Evolutionary conservation across 2,113 vertebrate genomes (phyloP), one percentile per base, ranked within the genome.

Genomic region (Chaetura pelagica): DNA sequence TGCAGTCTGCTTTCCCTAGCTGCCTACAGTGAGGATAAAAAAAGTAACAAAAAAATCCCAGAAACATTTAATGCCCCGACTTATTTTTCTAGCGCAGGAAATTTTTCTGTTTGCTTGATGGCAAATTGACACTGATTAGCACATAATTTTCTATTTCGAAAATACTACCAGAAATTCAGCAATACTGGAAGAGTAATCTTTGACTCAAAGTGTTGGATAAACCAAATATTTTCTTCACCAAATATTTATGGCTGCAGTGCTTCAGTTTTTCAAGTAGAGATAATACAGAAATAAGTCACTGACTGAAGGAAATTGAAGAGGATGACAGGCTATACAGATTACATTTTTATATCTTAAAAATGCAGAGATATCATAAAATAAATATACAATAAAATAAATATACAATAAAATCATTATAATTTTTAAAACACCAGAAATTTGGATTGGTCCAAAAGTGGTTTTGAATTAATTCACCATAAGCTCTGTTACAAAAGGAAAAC

Each of bases 181-280:
- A 91, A 83, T 77, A 57, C 15, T 24, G 80, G 30, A 61, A 77
- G 72, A 94, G 21, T 32, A 1, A 18, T 54, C 49, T 93, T 72
- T 82, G 24, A 86, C 84, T 62, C 54, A 87, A 94, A 81, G 40
- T 52, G n/a, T 79, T 35, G 49, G 61, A 54, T 52, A 83, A 94
- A 96, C 30, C 24, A 40, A 92, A 59, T 22, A 23, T 78, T 95
- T 89, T 84, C 32, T 89, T 92, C 55, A 81, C 74, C 75, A 88
- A 55, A 62, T 68, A 92, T 72, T 72, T 89, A 61, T n/a, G 68
- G 27, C 9, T 77, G 24, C 49, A 58, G 62, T 72, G 16, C 42
- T 68, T 79, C 30, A 58, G 15, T 40, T 20, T 48, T 86, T 88
- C 38, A 38, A 57, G n/a, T 19, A 59, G 8, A 58, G 38, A 51